Evolutionary conservation across 2,888 invertebrate genomes (phyloP).

Genomic region (Amphimallon solstitiale): DNA sequence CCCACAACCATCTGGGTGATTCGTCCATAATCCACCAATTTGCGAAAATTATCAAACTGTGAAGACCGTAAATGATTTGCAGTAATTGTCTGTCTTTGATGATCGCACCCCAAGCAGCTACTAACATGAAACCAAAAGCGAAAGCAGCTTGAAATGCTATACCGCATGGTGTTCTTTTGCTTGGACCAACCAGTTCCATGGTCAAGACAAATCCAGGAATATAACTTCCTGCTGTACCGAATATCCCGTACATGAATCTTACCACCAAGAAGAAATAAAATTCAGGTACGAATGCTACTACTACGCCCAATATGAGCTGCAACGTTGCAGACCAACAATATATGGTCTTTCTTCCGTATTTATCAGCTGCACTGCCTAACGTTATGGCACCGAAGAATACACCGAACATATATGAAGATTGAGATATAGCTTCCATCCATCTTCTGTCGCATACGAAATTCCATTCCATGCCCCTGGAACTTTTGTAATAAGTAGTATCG

Average conservation of each 20-base stretch:
- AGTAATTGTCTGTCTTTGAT: constrained; percentile 77
- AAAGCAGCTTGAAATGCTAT: constrained; percentile 83
- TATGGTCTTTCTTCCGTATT: constrained; percentile 79
- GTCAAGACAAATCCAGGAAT: constrained; percentile 75
- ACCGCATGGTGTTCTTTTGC: constrained; percentile 82
- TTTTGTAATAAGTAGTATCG: constrained; percentile 76
- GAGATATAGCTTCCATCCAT: constrained; percentile 85
- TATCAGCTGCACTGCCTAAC: constrained; percentile 81
- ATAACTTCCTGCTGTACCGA: constrained; percentile 84
- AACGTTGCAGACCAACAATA: constrained; percentile 80
- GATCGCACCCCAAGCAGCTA: constrained; percentile 84
- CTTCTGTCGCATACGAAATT: constrained; percentile 80
- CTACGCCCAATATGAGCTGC: constrained; percentile 74
- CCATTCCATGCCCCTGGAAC: constrained; percentile 85
- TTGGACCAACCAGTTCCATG: constrained; percentile 86
- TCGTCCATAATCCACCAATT: constrained; percentile 93
- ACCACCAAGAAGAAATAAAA: constrained; percentile 77
- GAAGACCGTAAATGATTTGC: constrained; percentile 83
- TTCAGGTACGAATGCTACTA: constrained; percentile 80
- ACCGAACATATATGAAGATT: constrained; percentile 84
- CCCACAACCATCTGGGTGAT: constrained; percentile 90
- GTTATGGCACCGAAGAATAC: constrained; percentile 82
- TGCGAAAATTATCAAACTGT: constrained; percentile 75
- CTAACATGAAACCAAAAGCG: constrained; percentile 82
- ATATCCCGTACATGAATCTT: constrained; percentile 79